Conservation (phyloP, 2,113 vertebrate genomes). For the Cricetomys ansorgei region DNA sequence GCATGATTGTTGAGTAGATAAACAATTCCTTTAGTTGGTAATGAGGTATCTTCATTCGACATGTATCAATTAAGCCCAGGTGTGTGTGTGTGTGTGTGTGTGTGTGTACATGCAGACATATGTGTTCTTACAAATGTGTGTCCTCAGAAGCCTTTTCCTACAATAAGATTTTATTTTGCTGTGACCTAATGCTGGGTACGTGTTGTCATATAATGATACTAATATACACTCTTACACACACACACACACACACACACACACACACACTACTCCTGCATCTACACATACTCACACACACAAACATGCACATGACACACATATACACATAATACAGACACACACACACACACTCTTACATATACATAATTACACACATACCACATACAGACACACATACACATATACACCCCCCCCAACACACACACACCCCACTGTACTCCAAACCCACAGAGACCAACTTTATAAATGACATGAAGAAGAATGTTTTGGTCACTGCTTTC, state of each 20-base stretch:
- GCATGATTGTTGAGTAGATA: neutral
- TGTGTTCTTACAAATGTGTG: neutral
- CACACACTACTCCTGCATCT: neutral
- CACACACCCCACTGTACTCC: neutral
- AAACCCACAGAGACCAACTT: neutral
- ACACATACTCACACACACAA: neutral
- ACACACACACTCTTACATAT: too few relatives aligned
- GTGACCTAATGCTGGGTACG: neutral
- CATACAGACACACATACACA: neutral
- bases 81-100: neutral
- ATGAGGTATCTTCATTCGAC: neutral
- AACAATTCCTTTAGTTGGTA: neutral
- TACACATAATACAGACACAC: too few relatives aligned
- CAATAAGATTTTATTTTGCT: neutral
- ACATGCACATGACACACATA: too few relatives aligned
- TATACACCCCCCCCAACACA: too few relatives aligned
- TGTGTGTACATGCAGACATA: neutral
- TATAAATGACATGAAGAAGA: conserved; percentile 41
- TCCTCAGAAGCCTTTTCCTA: neutral
- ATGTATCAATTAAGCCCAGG: neutral
- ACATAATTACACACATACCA: neutral
- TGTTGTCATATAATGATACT: neutral
- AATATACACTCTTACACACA: neutral
- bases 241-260: too few relatives aligned
- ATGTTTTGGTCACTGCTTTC: neutral